Base-by-base conservation (phyloP, 1,140 invertebrate species). In the Dolichoris vasculosae region DNA sequence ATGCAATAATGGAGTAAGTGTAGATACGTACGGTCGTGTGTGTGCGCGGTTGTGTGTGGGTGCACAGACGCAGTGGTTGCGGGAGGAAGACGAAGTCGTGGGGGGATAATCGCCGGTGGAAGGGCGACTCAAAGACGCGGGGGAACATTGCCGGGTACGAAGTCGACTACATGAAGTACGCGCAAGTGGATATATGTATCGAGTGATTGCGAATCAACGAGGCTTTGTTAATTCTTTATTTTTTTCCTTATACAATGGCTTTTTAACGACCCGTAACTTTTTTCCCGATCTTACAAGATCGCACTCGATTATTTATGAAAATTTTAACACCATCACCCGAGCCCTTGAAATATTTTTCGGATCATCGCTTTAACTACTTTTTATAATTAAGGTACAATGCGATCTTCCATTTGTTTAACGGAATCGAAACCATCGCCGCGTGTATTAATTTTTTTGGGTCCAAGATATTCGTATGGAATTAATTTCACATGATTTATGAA, bases 61-160 rank as follows among this genome's bases (percentile, higher is more conserved):
- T 30, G n/a, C 30, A 13, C n/a, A 23, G 17, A 4, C 15, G 35
- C 23, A 75, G 38, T 38, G 55, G 40, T 75, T 35, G 63, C 23
- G 46, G 64, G 83, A 78, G 64, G 73, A 40, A 38, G 38, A 32
- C 38, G 59, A 67, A 77, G 32, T 78, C 75, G 83, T 46, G 76
- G 75, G 75, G 76, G 83, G 83, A 84, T 84, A 77, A 79, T 69
- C 76, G 75, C 15, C 59, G 46, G 43, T 69, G 64, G 63, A 84
- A 55, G 63, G 76, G 76, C 76, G 51, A 43, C 23, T 32, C 23
- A 76, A 80, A 73, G 51, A 83, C 71, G 51, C 51, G 35, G 82
- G 43, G 51, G 71, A 76, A 40, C 46, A 30, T 80, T 15, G 75
- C 73, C 20, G 8, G 13, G 6, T 38, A 9, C 23, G 26, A 40